Evolutionary conservation across 92 coral and sea anemone genomes (phyloP), one percentile per base, ranked within the genome.

Genomic region (Bergia sp.): DNA sequence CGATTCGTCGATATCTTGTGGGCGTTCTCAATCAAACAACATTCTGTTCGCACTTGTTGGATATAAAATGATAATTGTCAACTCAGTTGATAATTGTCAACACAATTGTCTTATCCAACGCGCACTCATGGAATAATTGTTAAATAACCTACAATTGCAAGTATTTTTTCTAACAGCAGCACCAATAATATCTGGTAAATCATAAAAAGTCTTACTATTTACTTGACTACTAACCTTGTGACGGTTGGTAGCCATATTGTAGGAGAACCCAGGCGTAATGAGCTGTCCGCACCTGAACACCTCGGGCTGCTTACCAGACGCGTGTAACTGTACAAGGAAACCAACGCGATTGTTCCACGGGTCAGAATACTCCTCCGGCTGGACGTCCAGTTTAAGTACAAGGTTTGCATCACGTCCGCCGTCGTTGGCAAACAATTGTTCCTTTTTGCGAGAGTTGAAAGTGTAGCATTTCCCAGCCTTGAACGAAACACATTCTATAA

Each of bases 281-380:
- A 79, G 64, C 2, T n/a, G 39, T 50, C 42, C 82, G 2, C 42
- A 67, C 65, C 67, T 49, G 41, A 36, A 79, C 40, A 79, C n/a
- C 8, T 79, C 40, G 37, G 82, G 41, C 7, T 40, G 40, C 55
- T 49, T 38, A 29, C 66, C 66, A 11, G 66, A 38, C 49, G 49
- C 67, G 66, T 79, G 82, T 49, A 79, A 79, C 16, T 79, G 67
- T 12, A 79, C 82, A 49, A 42, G 42, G 65, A 79, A 79, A 23
- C 82, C 82, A 61, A 79, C 82, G 42, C 67, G 82, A 50, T 79
- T 67, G 65, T 79, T 79, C 67, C 66, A 79, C 66, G 61, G 82
- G 50, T 79, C 82, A 10, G n/a, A n/a, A 23, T 79, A 79, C 13
- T 79, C 82, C 42, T 79, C 82, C 43, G 67, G 82, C 7, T 79